Evolutionary conservation across 2,113 vertebrate genomes (phyloP), one percentile per base, ranked within the genome.

Genomic region (Morone saxatilis): DNA sequence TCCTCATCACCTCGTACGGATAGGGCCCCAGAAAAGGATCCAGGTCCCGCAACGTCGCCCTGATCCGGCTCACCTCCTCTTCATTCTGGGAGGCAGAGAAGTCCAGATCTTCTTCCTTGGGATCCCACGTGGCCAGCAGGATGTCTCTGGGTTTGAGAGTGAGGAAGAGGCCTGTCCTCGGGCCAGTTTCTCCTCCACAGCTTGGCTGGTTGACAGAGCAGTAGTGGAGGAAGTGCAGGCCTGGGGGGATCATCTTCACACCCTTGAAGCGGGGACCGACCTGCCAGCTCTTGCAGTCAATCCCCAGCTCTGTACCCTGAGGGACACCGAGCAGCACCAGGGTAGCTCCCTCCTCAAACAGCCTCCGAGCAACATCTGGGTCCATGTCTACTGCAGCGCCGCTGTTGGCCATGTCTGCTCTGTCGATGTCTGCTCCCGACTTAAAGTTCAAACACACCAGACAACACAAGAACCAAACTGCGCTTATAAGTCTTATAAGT

Each of bases 171-270:
- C 98, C 98, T 16, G 90, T 96, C 76, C 97, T 98, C 5, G 98
- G 98, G 10, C 97, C 96, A 0, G 95, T 92, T 47, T 97, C 96
- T 6, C 88, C 95, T 11, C 94, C 94, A 62, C 92, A 93, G 53
- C 70, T 90, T 2, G 92, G 90, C 0, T 81, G 56, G 79, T 95
- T 95, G 4, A 90, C 94, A 6, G 97, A 95, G 83, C 96, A 97
- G 89, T 97, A 99, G 90, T 98, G 94, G 73, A 99, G 91, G 81
- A 99, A 98, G 90, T 99, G 98, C 17, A 99, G 87, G 4, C 98
- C 98, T 0, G 98, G 98, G 0, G 98, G 98, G 57, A 99, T 96
- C 98, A 99, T 99, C 94, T 99, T 99, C 47, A 99, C 94, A 0
- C 98, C 98, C 36, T 96, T 95, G 90, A 99, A 99, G 31, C 95